These are phyloP conservation scores for Parelbella ahira DNA, from an alignment of 2,888 invertebrate species.

Conservation along the genomic window DNA sequence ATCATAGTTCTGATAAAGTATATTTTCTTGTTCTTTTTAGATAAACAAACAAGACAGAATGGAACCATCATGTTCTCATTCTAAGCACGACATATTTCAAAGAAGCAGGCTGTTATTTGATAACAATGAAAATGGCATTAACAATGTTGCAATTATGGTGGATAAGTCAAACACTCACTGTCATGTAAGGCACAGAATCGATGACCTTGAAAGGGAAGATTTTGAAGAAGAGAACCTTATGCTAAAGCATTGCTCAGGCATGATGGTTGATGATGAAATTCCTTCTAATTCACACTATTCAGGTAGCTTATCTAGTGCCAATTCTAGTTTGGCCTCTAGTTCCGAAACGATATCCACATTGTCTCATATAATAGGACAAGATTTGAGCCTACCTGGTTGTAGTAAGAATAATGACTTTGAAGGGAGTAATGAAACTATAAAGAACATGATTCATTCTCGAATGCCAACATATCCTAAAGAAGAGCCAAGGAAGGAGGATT, in stretches of 20 bases:
- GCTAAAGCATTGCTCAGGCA: conserved; percentile 62
- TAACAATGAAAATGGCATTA: conserved; percentile 58
- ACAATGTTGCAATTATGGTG: conserved; percentile 43
- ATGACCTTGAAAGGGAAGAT: conserved; percentile 68
- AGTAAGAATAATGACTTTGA: conserved; percentile 56
- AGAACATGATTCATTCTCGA: conserved; percentile 58
- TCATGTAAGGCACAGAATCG: conserved; percentile 53
- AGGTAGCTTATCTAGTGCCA: conserved; percentile 56
- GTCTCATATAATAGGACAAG: conserved; percentile 49
- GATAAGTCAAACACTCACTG: conserved; percentile 41
- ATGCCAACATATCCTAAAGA: conserved; percentile 40
- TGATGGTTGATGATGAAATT: conserved; percentile 62
- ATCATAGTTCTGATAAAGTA: no score
- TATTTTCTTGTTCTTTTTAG: no score
- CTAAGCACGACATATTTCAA: conserved; percentile 54
- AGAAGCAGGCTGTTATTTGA: conserved; percentile 47
- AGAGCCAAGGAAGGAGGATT: conserved; percentile 57
- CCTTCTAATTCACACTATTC: conserved; percentile 49
- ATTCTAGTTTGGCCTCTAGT: conserved; percentile 63
- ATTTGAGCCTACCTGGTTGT: conserved; percentile 62
- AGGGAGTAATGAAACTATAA: conserved; percentile 61
- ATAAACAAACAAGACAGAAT: conserved; percentile 48
- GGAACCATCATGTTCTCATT: conserved; percentile 71
- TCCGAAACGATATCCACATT: conserved; percentile 67
- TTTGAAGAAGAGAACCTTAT: conserved; percentile 73